phyloP scores from a whole-genome alignment of 2,888 invertebrate genomes.

The Hemithea aestivaria region DNA sequence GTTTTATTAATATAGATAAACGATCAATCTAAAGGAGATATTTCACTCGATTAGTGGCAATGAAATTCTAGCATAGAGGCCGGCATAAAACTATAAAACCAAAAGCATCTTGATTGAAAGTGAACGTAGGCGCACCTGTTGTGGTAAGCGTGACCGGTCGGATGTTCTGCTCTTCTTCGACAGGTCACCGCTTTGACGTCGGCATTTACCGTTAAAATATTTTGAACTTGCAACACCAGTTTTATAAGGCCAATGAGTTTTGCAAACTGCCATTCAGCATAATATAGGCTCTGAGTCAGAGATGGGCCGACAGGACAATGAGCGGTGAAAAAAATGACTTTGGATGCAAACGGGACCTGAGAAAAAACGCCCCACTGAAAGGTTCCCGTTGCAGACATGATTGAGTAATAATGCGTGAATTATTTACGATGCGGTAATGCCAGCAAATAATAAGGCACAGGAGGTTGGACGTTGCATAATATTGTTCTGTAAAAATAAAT shows the following conservation, averaged over 20 bases:
- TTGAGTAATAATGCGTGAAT: constrained; percentile 76
- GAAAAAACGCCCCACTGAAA: constrained; percentile 53
- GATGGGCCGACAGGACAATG: constrained; percentile 57
- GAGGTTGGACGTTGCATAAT: too few species aligned
- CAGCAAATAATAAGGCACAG: too few species aligned
- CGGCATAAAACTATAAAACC: constrained; percentile 36
- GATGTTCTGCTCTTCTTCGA: constrained; percentile 50
- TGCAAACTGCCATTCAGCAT: not conserved
- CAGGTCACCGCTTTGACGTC: constrained; percentile 56
- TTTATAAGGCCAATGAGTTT: constrained; percentile 20
- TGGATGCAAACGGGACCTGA: constrained; percentile 38
- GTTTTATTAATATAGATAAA: too few species aligned
- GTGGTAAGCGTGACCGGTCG: constrained; percentile 56
- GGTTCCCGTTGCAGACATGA: constrained; percentile 62
- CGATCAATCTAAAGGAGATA: constrained; percentile 1
- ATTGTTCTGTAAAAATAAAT: too few species aligned
- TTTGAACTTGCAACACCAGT: constrained; percentile 34
- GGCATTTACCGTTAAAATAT: constrained; percentile 52
- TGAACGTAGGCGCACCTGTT: constrained; percentile 71
- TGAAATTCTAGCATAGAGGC: constrained; percentile 11
- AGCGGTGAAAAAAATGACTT: constrained; percentile 47
- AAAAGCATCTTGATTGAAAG: constrained; percentile 62
- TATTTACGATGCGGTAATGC: constrained; percentile 74
- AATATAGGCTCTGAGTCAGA: constrained; percentile 24
- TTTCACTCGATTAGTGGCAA: constrained; percentile 5